Evolutionary conservation across 2,888 invertebrate species (phyloP).

Genomic region (Rhodophaea formosa): DNA sequence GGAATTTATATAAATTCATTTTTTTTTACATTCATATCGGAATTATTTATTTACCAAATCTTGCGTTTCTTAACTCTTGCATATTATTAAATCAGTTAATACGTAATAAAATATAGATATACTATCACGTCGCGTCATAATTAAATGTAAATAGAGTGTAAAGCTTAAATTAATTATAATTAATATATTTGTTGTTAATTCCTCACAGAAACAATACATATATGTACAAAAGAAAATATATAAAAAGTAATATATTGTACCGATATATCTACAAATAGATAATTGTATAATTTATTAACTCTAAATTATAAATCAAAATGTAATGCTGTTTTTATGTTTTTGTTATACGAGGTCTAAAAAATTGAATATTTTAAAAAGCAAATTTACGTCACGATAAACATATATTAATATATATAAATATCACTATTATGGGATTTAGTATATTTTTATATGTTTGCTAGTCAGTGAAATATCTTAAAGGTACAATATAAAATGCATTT

Average conservation of each 20-base stretch:
- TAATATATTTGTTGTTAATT: slow-evolving; percentile 12
- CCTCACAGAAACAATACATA: slow-evolving; percentile 12
- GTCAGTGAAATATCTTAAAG: too few relatives aligned
- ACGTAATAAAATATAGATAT: background rate
- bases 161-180: slow-evolving; percentile 18
- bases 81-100: background rate
- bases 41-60: background rate
- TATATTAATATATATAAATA: too few relatives aligned
- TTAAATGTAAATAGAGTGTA: slow-evolving; percentile 16
- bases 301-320: slow-evolving; percentile 3
- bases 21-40: too few relatives aligned
- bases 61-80: background rate
- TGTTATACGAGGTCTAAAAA: background rate
- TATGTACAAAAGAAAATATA: slow-evolving; percentile 12
- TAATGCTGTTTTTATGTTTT: background rate
- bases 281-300: background rate
- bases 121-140: background rate
- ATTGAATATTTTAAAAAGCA: background rate
- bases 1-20: background rate
- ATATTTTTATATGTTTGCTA: too few relatives aligned
- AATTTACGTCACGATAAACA: too few relatives aligned
- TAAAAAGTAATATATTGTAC: slow-evolving; percentile 4
- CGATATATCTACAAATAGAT: background rate
- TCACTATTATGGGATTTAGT: too few relatives aligned
- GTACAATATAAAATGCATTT: too few relatives aligned